Conservation (phyloP, 1,140 invertebrate genomes). For the Galleria mellonella region DNA sequence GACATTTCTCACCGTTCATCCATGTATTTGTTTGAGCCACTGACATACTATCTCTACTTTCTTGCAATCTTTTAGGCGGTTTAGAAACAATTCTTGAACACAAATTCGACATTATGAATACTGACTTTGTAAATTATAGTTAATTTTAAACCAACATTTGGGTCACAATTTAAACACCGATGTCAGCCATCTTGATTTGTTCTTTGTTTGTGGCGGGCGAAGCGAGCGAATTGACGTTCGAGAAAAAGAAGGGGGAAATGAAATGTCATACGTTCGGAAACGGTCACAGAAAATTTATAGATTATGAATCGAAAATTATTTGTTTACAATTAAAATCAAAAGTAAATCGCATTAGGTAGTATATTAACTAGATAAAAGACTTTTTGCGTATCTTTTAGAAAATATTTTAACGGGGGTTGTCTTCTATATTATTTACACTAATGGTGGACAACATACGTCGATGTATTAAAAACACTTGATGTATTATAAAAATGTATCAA, state of each 20-base stretch:
- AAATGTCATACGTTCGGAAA: conserved; percentile 18
- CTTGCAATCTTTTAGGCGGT: conserved; percentile 79
- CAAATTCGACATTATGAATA: conserved; percentile 79
- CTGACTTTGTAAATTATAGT: conserved; percentile 38
- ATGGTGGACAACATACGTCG: too few relatives aligned
- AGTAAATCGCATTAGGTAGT: too few relatives aligned
- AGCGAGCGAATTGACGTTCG: too few relatives aligned
- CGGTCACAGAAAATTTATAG: too few relatives aligned
- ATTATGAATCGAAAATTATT: too few relatives aligned
- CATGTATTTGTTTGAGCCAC: conserved; percentile 87
- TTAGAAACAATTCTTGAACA: conserved; percentile 83
- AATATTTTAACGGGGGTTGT: too few relatives aligned
- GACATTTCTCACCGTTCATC: conserved; percentile 84
- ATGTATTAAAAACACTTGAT: too few relatives aligned
- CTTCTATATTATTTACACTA: too few relatives aligned
- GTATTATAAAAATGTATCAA: background rate
- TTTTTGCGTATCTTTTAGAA: too few relatives aligned
- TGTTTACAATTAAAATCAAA: too few relatives aligned
- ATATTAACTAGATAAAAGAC: too few relatives aligned
- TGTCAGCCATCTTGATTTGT: conserved; percentile 49
- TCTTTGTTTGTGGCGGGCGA: too few relatives aligned
- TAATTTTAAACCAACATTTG: conserved; percentile 31
- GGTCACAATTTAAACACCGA: conserved; percentile 25
- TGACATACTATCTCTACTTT: conserved; percentile 82
- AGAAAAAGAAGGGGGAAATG: background rate